Conservation (phyloP, 30 jellyfish, hydroid and myxozoan genomes). For the Aurelia aurita region DNA sequence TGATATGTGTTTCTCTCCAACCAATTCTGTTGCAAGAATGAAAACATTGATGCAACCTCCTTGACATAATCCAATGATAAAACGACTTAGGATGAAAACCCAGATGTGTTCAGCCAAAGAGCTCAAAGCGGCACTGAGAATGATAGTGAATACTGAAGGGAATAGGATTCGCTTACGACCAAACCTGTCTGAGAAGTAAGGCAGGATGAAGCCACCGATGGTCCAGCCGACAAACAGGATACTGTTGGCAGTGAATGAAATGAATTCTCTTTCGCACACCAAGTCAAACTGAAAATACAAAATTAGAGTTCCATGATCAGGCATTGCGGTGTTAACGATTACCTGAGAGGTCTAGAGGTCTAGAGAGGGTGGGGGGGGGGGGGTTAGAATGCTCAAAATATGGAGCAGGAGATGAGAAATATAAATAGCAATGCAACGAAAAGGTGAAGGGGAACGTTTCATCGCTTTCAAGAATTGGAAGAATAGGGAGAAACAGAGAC, state of each 20-base stretch:
- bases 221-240: slow-evolving; percentile 88
- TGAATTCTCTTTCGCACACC: slow-evolving; percentile 77
- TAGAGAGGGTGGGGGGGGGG: too few species aligned
- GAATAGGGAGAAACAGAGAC: too few species aligned
- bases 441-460: too few species aligned
- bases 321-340: too few species aligned
- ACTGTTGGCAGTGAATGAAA: slow-evolving; percentile 68
- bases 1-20: slow-evolving; percentile 72
- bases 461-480: too few species aligned
- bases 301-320: background rate
- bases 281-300: slow-evolving; percentile 75
- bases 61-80: slow-evolving; percentile 73
- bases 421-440: too few species aligned
- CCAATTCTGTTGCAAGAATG: slow-evolving; percentile 86
- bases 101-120: slow-evolving; percentile 50
- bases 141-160: slow-evolving; percentile 67
- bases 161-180: slow-evolving; percentile 75
- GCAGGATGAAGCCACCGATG: slow-evolving; percentile 79
- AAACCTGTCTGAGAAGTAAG: slow-evolving; percentile 67
- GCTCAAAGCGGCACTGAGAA: slow-evolving; percentile 43
- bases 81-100: slow-evolving; percentile 58
- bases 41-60: slow-evolving; percentile 76
- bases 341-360: too few species aligned
- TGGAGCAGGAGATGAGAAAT: too few species aligned
- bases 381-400: too few species aligned